A percentile compares a stretch with the other conserved stretches of the same genome.
Conservation (phyloP, 2,113 vertebrate genomes). For the Coreoperca whiteheadi region DNA sequence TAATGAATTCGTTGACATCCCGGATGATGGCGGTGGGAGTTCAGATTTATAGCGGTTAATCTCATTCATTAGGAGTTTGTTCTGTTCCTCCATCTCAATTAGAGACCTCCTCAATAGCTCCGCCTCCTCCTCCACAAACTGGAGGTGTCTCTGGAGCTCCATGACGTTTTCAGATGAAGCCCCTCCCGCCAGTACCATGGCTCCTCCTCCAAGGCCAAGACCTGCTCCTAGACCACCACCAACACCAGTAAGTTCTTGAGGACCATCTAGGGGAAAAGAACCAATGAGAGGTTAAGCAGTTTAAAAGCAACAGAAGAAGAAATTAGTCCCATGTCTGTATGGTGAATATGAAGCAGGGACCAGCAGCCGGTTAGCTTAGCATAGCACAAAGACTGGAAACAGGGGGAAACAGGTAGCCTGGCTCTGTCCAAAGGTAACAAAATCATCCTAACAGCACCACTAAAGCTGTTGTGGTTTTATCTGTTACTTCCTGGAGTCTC, state of each 20-base stretch:
- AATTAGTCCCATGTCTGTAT: background rate
- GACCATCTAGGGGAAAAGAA: conserved; percentile 51
- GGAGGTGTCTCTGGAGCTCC: conserved; percentile 94
- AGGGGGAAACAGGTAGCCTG: background rate
- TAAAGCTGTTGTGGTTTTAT: too few species aligned
- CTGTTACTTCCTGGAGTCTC: too few species aligned
- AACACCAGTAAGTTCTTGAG: conserved; percentile 65
- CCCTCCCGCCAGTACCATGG: conserved; percentile 73
- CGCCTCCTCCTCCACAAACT: conserved; percentile 99
- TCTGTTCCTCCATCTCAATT: conserved; percentile 97
- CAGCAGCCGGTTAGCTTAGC: background rate
- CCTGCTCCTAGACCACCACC: conserved; percentile 72
- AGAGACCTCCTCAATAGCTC: conserved; percentile 94
- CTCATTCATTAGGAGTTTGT: conserved; percentile 95
- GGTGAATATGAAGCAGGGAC: background rate
- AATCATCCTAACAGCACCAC: background rate
- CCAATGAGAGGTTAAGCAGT: background rate
- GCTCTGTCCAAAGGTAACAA: background rate
- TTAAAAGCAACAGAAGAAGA: background rate
- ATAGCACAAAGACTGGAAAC: background rate
- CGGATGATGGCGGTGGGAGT: conserved; percentile 84
- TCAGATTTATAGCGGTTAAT: conserved; percentile 95
- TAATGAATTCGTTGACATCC: conserved; percentile 67
- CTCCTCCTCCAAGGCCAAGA: conserved; percentile 62
- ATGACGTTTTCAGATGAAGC: conserved; percentile 90